Evolutionary conservation across 2,888 invertebrate species (phyloP).

Genomic region (Colostygia pectinataria): DNA sequence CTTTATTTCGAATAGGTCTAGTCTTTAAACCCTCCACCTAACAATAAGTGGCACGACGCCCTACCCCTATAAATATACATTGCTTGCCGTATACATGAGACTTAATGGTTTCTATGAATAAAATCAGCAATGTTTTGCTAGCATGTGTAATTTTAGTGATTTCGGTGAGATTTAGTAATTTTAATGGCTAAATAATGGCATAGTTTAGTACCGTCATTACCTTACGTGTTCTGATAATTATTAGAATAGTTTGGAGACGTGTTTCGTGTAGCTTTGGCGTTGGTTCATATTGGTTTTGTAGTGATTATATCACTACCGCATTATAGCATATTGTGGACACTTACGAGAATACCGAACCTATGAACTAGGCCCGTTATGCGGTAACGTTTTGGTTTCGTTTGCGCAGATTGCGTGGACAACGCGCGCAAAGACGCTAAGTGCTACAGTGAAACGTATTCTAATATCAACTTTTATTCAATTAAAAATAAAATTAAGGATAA

Average conservation of each 20-base stretch:
- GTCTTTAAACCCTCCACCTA: constrained; percentile 35
- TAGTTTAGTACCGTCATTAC: constrained; percentile 30
- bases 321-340: no score
- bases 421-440: no score
- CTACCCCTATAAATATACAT: constrained; percentile 27
- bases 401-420: no score
- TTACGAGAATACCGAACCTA: no score
- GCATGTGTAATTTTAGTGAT: constrained; percentile 11
- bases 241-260: background rate
- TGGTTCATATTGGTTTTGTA: no score
- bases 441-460: no score
- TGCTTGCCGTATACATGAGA: constrained; percentile 16
- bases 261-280: no score
- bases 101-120: constrained; percentile 1
- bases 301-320: no score
- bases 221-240: constrained; percentile 25
- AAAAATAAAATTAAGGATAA: no score
- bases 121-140: constrained; percentile 34
- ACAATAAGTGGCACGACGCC: constrained; percentile 19
- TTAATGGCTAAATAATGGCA: constrained; percentile 31
- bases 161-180: constrained; percentile 33
- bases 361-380: no score
- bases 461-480: no score
- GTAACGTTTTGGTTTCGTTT: no score
- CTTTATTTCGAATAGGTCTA: constrained; percentile 56